Evolutionary conservation across 2,113 vertebrate genomes (phyloP), one percentile per base, ranked within the genome.

Genomic region (Entelurus aequoreus): DNA sequence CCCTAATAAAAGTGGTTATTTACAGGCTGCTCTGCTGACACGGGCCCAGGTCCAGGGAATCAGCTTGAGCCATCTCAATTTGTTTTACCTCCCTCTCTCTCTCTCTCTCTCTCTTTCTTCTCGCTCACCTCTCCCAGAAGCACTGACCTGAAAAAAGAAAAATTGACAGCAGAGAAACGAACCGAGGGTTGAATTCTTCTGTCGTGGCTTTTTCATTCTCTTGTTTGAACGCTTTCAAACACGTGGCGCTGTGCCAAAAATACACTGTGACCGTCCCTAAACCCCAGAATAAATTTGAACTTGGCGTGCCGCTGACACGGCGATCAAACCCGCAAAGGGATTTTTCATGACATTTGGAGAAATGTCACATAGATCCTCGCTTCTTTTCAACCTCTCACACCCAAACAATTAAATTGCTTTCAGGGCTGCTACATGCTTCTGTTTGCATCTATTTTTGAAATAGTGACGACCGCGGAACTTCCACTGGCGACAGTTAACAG

Each of bases 1-100:
- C 74, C 80, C 80, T 90, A 90, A 91, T 91, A 90, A 90, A 90
- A 87, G 71, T 65, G 83, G 83, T 88, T 90, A 89, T 90, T 90
- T 90, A 90, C 79, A 60, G 76, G 75, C 78, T 69, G 75, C 85
- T 79, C 74, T 68, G 75, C 83, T 88, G 87, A 92, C 85, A 88
- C 80, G 77, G 50, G 80, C 74, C 72, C 61, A 75, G 68, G 71
- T 86, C 76, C 65, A 71, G 69, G 68, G 81, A 86, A 82, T 84
- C 79, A 63, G 80, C 77, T 83, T 60, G 60, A 85, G 84, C 87
- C 78, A 76, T 89, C 83, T 88, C 78, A 87, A 88, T 88, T 87
- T 82, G 70, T 82, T 83, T 83, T 72, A 76, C 76, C 65, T 15
- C 47, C 53, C 60, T 7, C 35, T 38, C 40, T 21, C 48, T 49